Conservation (phyloP, 2,797 vertebrate genomes). For the Phrynocephalus forsythii region DNA sequence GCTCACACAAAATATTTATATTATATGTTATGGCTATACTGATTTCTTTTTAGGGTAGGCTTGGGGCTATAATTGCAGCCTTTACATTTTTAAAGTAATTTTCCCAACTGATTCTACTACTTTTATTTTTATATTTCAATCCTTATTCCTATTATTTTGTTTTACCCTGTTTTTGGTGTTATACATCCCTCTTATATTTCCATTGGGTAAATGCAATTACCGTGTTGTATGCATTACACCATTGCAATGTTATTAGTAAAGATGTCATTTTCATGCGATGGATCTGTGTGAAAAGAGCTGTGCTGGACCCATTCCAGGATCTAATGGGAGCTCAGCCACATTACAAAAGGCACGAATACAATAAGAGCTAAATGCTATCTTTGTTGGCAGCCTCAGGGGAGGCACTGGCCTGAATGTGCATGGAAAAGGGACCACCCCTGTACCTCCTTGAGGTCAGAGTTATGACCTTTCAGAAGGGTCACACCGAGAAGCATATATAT, state of each 20-base stretch:
- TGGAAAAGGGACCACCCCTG: not conserved
- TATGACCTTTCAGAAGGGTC: not conserved
- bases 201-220: not conserved
- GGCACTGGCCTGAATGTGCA: slow-evolving; percentile 3
- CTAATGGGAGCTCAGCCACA: slow-evolving; percentile 5
- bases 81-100: not conserved
- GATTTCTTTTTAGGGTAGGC: too few relatives aligned
- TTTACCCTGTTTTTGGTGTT: not conserved
- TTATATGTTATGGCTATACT: too few relatives aligned
- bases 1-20: too few relatives aligned
- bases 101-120: not conserved
- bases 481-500: not conserved
- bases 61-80: too few relatives aligned
- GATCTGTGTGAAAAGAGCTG: slow-evolving; percentile 13
- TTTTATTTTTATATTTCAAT: too few relatives aligned
- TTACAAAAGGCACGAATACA: slow-evolving; percentile 1
- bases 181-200: not conserved
- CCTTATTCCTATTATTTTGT: not conserved
- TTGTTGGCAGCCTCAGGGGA: slow-evolving; percentile 24
- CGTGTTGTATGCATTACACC: not conserved
- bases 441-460: slow-evolving; percentile 14
- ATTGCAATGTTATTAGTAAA: not conserved
- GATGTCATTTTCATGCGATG: not conserved
- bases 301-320: slow-evolving; percentile 5
- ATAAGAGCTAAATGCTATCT: slow-evolving; percentile 21